A percentile compares a stretch with the other conserved stretches of the same genome.
Conservation (phyloP, 2,113 vertebrate genomes). For the Dromiciops gliroides region DNA sequence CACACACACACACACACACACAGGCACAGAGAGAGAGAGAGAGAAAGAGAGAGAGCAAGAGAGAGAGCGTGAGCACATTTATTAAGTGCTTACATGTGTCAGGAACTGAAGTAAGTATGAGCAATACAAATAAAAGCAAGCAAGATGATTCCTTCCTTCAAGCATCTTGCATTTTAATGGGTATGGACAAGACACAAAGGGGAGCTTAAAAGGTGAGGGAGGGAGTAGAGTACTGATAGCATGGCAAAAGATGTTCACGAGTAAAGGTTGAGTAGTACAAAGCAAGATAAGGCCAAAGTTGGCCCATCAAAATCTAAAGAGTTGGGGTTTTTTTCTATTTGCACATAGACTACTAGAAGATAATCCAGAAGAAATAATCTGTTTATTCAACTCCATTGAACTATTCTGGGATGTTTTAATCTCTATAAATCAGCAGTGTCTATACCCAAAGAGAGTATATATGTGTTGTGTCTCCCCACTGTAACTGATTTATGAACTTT, state of each 20-base stretch:
- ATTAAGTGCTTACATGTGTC: background rate
- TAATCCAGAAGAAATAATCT: background rate
- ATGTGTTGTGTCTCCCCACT: background rate
- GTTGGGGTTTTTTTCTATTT: background rate
- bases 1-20: too few relatives aligned
- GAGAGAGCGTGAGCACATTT: background rate
- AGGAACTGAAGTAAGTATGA: background rate
- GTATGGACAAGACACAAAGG: background rate
- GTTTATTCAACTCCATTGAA: background rate
- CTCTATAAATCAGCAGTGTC: background rate
- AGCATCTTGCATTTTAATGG: background rate
- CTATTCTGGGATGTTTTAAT: background rate
- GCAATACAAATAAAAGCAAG: background rate
- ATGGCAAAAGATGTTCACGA: background rate
- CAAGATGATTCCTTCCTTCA: background rate
- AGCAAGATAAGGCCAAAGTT: background rate
- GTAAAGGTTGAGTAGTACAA: background rate
- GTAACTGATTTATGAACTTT: background rate
- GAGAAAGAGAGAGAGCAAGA: too few relatives aligned
- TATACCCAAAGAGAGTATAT: background rate
- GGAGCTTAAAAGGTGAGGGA: background rate
- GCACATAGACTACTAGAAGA: background rate
- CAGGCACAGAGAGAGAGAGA: too few relatives aligned
- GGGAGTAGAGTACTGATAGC: background rate
- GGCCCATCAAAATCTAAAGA: background rate